A percentile compares a stretch with the other conserved stretches of the same genome.
Evolutionary conservation across 2,113 vertebrate species (phyloP).

Genomic region (Paradoxurus hermaphroditus): DNA sequence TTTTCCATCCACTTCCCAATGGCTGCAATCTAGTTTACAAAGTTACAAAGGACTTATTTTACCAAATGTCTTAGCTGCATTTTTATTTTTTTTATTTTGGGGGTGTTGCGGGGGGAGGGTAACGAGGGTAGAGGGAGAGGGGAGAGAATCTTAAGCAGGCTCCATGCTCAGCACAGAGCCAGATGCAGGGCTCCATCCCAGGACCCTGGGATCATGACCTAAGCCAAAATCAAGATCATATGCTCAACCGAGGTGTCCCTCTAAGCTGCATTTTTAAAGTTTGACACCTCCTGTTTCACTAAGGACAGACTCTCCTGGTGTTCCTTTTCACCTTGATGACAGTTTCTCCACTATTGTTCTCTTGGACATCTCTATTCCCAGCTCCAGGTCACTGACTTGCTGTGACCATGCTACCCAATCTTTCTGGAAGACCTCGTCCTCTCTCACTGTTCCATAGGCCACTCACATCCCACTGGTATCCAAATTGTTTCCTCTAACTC

Average conservation of each 20-base stretch:
- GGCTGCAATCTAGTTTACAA: neutral
- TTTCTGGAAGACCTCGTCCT: neutral
- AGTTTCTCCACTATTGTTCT: no score
- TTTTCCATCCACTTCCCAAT: neutral
- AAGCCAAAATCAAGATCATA: no score
- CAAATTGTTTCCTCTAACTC: neutral
- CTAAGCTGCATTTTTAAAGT: neutral
- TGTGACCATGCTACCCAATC: neutral
- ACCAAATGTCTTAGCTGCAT: neutral
- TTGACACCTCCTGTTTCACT: neutral
- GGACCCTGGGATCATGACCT: no score
- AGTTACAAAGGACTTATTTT: neutral
- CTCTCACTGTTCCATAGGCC: no score
- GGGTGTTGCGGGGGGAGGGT: no score
- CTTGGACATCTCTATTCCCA: neutral
- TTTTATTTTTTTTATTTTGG: neutral
- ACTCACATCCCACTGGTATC: neutral
- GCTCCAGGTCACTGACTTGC: neutral
- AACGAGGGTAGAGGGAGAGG: no score
- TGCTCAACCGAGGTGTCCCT: no score
- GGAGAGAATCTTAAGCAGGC: no score
- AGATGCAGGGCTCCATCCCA: no score
- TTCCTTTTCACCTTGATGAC: neutral
- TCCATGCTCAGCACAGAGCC: no score
- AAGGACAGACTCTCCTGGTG: neutral